A percentile compares a stretch with the other conserved stretches of the same genome.
These are phyloP conservation scores for Turdus rufiventris DNA, from an alignment of 2,113 vertebrate genomes.

Conservation along the genomic window DNA sequence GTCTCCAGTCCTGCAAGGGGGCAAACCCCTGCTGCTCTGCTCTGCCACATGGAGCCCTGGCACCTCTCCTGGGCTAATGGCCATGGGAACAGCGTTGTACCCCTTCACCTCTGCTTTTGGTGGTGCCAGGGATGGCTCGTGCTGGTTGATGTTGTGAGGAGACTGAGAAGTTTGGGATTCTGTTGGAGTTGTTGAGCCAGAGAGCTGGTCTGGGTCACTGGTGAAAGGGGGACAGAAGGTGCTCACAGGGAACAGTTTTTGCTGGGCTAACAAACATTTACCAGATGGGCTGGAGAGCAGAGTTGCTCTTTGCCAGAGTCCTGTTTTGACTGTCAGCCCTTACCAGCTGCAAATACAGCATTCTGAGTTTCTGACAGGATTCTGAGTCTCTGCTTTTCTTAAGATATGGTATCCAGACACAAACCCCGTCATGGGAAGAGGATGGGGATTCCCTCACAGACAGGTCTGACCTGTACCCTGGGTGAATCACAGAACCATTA, in stretches of 20 bases:
- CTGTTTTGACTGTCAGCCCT: not conserved
- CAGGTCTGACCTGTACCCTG: not conserved
- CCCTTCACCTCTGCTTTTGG: not conserved
- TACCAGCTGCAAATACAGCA: not conserved
- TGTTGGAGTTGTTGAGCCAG: not conserved
- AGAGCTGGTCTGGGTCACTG: rapidly evolving
- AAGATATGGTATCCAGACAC: not conserved
- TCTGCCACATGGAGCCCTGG: rapidly evolving
- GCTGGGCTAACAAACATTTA: not conserved
- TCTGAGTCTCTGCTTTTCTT: not conserved
- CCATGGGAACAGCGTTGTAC: rapidly evolving
- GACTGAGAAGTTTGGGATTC: not conserved
- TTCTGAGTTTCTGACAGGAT: not conserved
- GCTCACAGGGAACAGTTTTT: not conserved
- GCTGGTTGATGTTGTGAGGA: not conserved
- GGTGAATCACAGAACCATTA: not conserved
- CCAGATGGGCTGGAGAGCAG: not conserved
- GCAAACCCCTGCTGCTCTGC: rapidly evolving
- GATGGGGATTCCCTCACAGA: rapidly evolving
- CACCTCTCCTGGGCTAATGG: rapidly evolving
- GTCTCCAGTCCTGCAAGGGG: not conserved
- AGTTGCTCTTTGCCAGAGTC: not conserved
- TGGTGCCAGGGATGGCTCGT: not conserved
- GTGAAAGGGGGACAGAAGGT: not conserved
- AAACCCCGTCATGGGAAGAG: not conserved